Base-by-base conservation (phyloP, 2,113 vertebrate species). In the Alexandromys fortis region DNA sequence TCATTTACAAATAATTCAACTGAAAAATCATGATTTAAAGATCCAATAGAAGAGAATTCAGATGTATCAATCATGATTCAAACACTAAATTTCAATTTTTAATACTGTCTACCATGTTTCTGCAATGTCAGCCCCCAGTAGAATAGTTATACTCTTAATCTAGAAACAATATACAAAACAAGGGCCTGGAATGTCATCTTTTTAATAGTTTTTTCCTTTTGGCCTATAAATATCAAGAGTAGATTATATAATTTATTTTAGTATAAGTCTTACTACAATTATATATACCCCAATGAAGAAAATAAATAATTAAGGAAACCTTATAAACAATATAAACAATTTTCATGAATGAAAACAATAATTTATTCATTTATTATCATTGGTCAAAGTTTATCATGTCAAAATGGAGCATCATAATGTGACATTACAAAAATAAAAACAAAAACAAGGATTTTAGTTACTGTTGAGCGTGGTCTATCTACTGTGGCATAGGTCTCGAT, bases 31-130 rank as follows among this genome's bases (percentile, higher is more conserved):
- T 95, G 35, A 61, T 70, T 94, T 90, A 9, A 42, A 91, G 4
- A 70, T 26, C 24, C 63, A 33, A 42, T 19, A 45, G 10, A 76
- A 52, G 82, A 95, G 49, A 89, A 92, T 19, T 79, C 28, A 79
- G 24, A 10, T 85, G 28, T 9, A 58, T 9, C 16, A 70, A 70
- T 93, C 95, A 28, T 92, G 28, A 92, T 73, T 68, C 16, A 33
- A 26, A 89, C 42, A 38, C n/a, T 79, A 12, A 89, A 58, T 96
- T 91, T 58, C 12, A 70, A 12, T 91, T 93, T 91, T 96, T 28
- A 91, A 86, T 91, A 87, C 35, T 67, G n/a, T 30, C 33, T 17
- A 81, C 1, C 22, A 52, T 28, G 83, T 68, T 94, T 86, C 38
- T 90, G 38, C 30, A 90, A 81, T 75, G 1, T 86, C 45, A 94